A percentile compares a stretch with the other conserved stretches of the same genome.
phyloP scores from a whole-genome alignment of 2,888 invertebrate genomes.

The Lepetodrilus schrolli region DNA sequence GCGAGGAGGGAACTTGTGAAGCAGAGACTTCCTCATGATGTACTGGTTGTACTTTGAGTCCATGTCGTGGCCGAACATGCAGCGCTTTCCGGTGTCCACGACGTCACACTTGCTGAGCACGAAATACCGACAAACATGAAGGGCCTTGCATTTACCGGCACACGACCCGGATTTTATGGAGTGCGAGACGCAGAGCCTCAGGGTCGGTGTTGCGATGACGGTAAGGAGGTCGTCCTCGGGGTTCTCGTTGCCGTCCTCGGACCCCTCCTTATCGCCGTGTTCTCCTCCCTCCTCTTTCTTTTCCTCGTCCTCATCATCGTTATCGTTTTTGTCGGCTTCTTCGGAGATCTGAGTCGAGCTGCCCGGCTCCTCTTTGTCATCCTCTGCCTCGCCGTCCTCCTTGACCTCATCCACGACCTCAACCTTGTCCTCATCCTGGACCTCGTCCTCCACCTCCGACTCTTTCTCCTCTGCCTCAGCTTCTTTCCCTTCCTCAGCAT shows the following conservation, averaged over 20 bases:
- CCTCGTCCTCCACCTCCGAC: neutral
- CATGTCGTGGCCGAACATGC: slow-evolving; percentile 14
- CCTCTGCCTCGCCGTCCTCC: too few relatives aligned
- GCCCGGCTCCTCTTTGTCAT: slow-evolving; percentile 12
- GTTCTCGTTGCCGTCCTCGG: too few relatives aligned
- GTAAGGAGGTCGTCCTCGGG: neutral
- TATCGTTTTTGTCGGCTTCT: neutral
- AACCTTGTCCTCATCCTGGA: neutral
- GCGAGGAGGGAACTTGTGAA: slow-evolving; percentile 16
- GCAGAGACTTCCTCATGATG: slow-evolving; percentile 11
- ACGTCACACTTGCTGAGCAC: slow-evolving; percentile 21
- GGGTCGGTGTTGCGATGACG: neutral
- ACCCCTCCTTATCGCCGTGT: neutral
- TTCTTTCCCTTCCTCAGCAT: neutral
- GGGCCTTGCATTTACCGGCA: neutral
- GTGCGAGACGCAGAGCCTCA: neutral
- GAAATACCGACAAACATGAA: slow-evolving; percentile 11
- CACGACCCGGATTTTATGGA: neutral
- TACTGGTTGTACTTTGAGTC: slow-evolving; percentile 11
- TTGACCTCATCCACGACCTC: neutral
- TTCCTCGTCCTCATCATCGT: slow-evolving; percentile 7
- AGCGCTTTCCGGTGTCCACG: slow-evolving; percentile 6
- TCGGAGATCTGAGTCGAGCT: neutral
- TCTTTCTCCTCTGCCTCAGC: neutral
- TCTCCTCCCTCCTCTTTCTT: slow-evolving; percentile 1